Evolutionary conservation across 2,797 vertebrate genomes (phyloP).

Genomic region (Diplodus puntazzo): DNA sequence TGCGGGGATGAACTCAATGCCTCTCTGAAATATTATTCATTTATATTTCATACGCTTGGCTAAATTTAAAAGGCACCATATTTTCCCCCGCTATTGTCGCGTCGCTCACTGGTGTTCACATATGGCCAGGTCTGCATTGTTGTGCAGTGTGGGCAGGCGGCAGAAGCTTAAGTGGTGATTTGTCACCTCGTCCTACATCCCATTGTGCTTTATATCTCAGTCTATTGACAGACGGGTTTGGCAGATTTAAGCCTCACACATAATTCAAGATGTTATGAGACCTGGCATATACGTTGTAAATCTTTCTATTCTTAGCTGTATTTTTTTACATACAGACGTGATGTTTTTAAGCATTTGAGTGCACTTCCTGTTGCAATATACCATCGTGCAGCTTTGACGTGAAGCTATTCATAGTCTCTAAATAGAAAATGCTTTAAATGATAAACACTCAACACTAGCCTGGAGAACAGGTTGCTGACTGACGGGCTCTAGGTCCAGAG

Average conservation of each 20-base stretch:
- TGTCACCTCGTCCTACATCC: slow-evolving; percentile 74
- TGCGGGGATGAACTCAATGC: neutral
- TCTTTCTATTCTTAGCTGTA: slow-evolving; percentile 1
- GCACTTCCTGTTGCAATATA: neutral
- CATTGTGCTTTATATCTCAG: slow-evolving; percentile 55
- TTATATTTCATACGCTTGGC: slow-evolving; percentile 36
- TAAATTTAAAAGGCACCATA: slow-evolving; percentile 28
- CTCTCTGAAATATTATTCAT: slow-evolving; percentile 17
- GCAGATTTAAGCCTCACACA: slow-evolving; percentile 53
- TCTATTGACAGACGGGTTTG: slow-evolving; percentile 57
- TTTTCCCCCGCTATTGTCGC: slow-evolving; percentile 47
- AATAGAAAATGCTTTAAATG: slow-evolving; percentile 26
- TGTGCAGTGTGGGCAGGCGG: slow-evolving; percentile 70
- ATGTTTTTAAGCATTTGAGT: slow-evolving; percentile 2
- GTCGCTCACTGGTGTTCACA: slow-evolving; percentile 43
- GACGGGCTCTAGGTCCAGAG: slow-evolving; percentile 24
- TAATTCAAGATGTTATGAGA: slow-evolving; percentile 42
- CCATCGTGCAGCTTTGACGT: neutral
- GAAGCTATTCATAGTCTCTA: neutral
- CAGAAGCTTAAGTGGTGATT: slow-evolving; percentile 77
- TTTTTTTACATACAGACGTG: slow-evolving; percentile 21
- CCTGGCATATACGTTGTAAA: slow-evolving; percentile 44
- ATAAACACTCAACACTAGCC: slow-evolving; percentile 4
- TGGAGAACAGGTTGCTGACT: slow-evolving; percentile 8
- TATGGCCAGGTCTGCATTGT: slow-evolving; percentile 66